Conservation (phyloP, 2,113 vertebrate species). For the Thymallus thymallus region DNA sequence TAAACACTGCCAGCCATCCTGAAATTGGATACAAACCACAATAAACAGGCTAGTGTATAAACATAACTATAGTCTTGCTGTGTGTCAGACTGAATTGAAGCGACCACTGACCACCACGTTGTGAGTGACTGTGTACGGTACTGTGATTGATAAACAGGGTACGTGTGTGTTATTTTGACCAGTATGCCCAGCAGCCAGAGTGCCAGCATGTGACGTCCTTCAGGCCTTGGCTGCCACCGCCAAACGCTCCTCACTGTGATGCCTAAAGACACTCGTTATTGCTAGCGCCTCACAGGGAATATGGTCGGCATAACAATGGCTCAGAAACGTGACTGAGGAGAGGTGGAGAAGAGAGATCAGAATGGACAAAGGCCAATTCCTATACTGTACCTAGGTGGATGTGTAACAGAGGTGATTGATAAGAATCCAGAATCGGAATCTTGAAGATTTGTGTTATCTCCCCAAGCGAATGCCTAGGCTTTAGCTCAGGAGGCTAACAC, state of each 20-base stretch:
- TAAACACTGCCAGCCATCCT: slow-evolving; percentile 17
- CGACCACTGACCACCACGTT: not conserved
- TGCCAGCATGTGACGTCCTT: not conserved
- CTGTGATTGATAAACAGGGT: not conserved
- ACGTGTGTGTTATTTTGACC: not conserved
- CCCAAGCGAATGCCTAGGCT: no score
- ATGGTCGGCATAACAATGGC: not conserved
- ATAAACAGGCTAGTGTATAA: not conserved
- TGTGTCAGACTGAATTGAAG: not conserved
- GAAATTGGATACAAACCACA: slow-evolving; percentile 24
- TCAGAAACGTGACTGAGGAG: not conserved
- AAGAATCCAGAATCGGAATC: not conserved
- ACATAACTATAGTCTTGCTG: not conserved
- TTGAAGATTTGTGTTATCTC: no score
- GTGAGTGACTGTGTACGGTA: not conserved
- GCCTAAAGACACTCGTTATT: slow-evolving; percentile 10
- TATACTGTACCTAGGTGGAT: not conserved
- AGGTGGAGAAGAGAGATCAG: not conserved
- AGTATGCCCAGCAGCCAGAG: not conserved
- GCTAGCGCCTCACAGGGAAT: not conserved
- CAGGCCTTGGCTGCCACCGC: not conserved
- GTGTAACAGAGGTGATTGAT: not conserved
- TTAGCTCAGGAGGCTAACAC: no score
- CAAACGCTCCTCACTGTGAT: not conserved
- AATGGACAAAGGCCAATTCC: not conserved